These are phyloP conservation scores for Neotoxoptera formosana DNA, from an alignment of 1,140 invertebrate genomes.

Conservation along the genomic window DNA sequence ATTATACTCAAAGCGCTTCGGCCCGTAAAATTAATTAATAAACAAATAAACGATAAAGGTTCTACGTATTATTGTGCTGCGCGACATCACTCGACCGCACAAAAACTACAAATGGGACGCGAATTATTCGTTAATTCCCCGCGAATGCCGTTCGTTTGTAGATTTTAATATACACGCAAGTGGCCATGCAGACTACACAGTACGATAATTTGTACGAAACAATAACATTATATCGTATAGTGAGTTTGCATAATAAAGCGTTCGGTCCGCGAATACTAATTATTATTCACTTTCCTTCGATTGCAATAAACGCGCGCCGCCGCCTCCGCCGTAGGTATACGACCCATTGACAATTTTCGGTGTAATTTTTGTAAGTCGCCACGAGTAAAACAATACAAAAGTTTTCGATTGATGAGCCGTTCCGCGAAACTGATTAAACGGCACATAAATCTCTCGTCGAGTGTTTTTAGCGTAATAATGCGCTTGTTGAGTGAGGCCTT, in stretches of 20 bases:
- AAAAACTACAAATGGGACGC: background rate
- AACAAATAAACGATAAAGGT: background rate
- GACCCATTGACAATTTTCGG: background rate
- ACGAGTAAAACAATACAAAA: constrained; percentile 7
- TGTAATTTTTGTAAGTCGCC: background rate
- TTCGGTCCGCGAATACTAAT: background rate
- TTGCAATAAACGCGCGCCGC: too few species aligned
- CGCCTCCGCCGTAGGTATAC: too few species aligned
- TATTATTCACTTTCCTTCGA: background rate
- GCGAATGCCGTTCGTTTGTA: background rate
- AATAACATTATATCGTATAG: background rate
- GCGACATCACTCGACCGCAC: too few species aligned
- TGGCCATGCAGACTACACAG: background rate
- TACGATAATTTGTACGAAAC: background rate
- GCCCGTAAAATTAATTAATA: background rate
- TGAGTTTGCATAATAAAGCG: background rate
- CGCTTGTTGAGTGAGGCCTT: background rate
- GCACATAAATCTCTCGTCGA: background rate
- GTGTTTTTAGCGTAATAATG: background rate
- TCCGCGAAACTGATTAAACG: background rate
- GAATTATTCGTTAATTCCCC: background rate
- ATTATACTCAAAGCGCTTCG: background rate
- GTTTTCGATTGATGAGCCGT: background rate
- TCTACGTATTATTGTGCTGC: background rate
- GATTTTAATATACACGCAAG: background rate